Conservation (phyloP, 2,113 vertebrate species). For the Varanus salvator region DNA sequence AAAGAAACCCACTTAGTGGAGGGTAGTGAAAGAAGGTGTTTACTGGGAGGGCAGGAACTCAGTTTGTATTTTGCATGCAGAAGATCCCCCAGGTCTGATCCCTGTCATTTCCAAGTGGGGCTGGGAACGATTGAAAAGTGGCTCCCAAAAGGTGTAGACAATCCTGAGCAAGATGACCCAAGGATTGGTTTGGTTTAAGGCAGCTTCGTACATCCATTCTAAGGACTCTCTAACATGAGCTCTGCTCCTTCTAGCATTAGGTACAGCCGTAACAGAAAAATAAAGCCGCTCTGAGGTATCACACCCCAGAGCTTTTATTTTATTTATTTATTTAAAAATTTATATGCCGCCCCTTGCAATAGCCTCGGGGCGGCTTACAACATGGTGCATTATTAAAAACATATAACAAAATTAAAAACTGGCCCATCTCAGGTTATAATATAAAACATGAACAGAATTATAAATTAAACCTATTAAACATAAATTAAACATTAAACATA, state of each 20-base stretch:
- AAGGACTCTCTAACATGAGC: background rate
- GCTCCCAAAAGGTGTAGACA: background rate
- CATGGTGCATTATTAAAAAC: no score
- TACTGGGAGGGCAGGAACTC: background rate
- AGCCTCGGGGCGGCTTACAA: no score
- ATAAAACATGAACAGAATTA: no score
- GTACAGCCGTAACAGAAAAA: background rate
- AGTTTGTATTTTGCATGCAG: background rate
- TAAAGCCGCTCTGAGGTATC: rapidly evolving
- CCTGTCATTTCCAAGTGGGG: background rate
- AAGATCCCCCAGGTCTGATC: background rate
- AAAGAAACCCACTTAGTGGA: background rate
- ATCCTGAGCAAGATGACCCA: background rate
- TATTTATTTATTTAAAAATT: no score
- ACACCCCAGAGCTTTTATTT: background rate
- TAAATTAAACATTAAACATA: no score
- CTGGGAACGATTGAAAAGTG: background rate
- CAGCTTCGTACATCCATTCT: background rate
- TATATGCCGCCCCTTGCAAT: no score
- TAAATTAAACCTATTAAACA: no score
- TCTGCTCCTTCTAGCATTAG: background rate
- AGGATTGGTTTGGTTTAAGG: background rate
- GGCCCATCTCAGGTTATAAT: no score
- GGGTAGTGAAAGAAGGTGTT: background rate
- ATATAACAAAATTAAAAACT: no score